Conservation (phyloP, 2,113 vertebrate species). For the Caranx ignobilis region DNA sequence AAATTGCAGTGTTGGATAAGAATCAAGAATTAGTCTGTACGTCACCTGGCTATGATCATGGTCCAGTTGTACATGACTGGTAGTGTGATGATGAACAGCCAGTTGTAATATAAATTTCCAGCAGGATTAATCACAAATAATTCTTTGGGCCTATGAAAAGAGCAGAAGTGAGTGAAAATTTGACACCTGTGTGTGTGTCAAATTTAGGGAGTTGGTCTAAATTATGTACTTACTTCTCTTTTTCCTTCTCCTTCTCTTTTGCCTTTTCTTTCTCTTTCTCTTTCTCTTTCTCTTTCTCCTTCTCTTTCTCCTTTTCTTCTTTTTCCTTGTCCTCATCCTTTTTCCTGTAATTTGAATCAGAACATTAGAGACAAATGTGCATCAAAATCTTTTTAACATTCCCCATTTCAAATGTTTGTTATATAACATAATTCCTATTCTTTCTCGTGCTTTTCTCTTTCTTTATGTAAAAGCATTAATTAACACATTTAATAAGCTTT, state of each 20-base stretch:
- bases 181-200: conserved; percentile 12
- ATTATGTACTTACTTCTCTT: conserved; percentile 74
- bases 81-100: conserved; percentile 94
- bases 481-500: conserved; percentile 2
- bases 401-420: not conserved
- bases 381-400: not conserved
- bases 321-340: conserved; percentile 37
- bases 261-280: conserved; percentile 66
- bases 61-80: conserved; percentile 99
- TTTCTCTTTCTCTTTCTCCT: conserved; percentile 79
- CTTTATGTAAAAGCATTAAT: conserved; percentile 48
- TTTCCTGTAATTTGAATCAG: conserved; percentile 44
- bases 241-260: conserved; percentile 70
- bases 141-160: conserved; percentile 83
- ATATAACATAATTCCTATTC: conserved; percentile 74
- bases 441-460: conserved; percentile 80
- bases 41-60: conserved; percentile 94
- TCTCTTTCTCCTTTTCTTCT: conserved; percentile 74
- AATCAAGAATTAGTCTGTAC: not conserved
- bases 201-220: not conserved
- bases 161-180: conserved; percentile 8
- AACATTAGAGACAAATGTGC: not conserved
- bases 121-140: conserved; percentile 91
- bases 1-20: not conserved
- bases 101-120: conserved; percentile 93